Evolutionary conservation across 2,888 invertebrate species (phyloP).

Genomic region (Taphrorychus bicolor): DNA sequence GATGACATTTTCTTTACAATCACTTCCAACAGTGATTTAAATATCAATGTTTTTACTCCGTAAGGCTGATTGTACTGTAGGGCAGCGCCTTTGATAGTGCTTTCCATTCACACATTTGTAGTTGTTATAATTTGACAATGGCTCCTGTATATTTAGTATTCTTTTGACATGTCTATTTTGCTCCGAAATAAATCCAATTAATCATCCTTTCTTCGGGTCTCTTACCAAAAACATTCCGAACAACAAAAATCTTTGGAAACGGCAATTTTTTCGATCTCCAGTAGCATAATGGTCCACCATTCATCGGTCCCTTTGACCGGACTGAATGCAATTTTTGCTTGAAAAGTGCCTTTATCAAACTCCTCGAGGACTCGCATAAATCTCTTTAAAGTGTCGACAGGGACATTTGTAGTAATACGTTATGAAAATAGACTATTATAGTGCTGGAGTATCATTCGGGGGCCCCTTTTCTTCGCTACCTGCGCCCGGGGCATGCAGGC

Average conservation of each 20-base stretch:
- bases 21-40: too few species aligned
- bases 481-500: background rate
- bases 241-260: constrained; percentile 26
- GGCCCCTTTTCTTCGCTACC: constrained; percentile 7
- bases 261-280: constrained; percentile 28
- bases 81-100: background rate
- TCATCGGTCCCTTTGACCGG: constrained; percentile 45
- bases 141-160: constrained; percentile 12
- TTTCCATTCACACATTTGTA: constrained; percentile 11
- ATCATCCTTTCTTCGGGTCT: constrained; percentile 37
- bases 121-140: constrained; percentile 16
- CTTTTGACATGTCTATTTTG: constrained; percentile 25
- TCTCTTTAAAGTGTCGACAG: constrained; percentile 50
- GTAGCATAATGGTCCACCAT: constrained; percentile 24
- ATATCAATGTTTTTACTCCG: too few species aligned
- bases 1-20: too few species aligned
- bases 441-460: constrained; percentile 38
- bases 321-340: constrained; percentile 48
- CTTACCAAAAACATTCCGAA: constrained; percentile 30
- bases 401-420: constrained; percentile 50
- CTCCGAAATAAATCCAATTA: constrained; percentile 32
- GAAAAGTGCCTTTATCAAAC: constrained; percentile 48
- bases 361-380: constrained; percentile 48
- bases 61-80: too few species aligned
- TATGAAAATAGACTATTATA: constrained; percentile 44